Percentiles rank a stretch among this genome's conserved stretches.
Evolutionary conservation across 92 coral and sea anemone genomes (phyloP).

Genomic region (Zoanthus solanderi): DNA sequence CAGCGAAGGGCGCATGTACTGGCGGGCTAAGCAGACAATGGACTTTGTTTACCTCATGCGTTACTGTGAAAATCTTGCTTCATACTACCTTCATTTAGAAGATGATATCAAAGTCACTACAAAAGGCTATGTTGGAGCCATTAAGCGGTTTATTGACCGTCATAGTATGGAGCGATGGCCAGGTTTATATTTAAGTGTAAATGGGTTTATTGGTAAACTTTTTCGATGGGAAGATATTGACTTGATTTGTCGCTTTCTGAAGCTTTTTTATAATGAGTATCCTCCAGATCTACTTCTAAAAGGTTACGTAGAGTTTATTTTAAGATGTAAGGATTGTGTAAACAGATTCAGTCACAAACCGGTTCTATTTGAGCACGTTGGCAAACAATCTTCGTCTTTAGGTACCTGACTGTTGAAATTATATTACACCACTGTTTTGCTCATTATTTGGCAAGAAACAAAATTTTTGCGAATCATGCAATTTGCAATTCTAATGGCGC

Average conservation of each 20-base stretch:
- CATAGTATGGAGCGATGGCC: slow-evolving; percentile 61
- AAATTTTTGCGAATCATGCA: too few relatives aligned
- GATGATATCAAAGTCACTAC: slow-evolving; percentile 81
- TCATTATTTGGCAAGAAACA: too few relatives aligned
- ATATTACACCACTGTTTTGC: too few relatives aligned
- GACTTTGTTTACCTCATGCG: slow-evolving; percentile 84
- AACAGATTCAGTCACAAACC: background rate
- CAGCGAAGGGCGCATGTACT: slow-evolving; percentile 71
- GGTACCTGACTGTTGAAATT: slow-evolving; percentile 59
- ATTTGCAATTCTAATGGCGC: too few relatives aligned
- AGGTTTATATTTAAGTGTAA: slow-evolving; percentile 49
- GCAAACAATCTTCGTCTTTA: slow-evolving; percentile 90
- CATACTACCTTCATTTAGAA: slow-evolving; percentile 89
- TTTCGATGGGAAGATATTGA: slow-evolving; percentile 72
- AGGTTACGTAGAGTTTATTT: background rate
- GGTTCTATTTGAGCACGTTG: slow-evolving; percentile 79
- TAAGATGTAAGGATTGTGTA: background rate
- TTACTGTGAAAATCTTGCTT: slow-evolving; percentile 77
- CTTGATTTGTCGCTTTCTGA: slow-evolving; percentile 64
- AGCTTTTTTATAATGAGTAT: slow-evolving; percentile 73
- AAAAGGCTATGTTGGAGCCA: slow-evolving; percentile 61
- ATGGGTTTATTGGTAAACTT: slow-evolving; percentile 92
- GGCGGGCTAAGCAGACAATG: slow-evolving; percentile 94
- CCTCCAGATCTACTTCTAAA: slow-evolving; percentile 52
- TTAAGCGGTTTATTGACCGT: slow-evolving; percentile 67